Conservation (phyloP, 2,113 vertebrate genomes). For the Mesocricetus auratus region DNA sequence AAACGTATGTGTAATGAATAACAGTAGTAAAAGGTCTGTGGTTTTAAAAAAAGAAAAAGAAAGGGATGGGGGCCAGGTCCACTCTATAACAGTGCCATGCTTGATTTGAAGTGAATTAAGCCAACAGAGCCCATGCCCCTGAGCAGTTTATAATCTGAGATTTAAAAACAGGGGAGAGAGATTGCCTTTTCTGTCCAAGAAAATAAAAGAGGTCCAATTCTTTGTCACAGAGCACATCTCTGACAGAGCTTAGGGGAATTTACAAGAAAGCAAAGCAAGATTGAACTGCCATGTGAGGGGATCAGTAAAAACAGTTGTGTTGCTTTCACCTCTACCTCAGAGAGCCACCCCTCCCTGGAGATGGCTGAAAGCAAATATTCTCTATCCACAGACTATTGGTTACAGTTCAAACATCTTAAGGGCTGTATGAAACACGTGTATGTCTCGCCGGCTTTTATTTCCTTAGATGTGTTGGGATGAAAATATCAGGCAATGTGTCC, state of each 20-base stretch:
- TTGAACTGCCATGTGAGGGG: neutral
- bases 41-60: neutral
- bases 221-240: neutral
- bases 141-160: slow-evolving; percentile 37
- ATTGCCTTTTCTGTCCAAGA: neutral
- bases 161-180: neutral
- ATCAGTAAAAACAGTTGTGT: neutral
- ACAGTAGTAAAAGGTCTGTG: neutral
- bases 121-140: neutral
- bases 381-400: too few species aligned
- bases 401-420: neutral
- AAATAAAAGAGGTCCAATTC: slow-evolving; percentile 42
- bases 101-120: slow-evolving; percentile 19
- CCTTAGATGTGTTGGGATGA: neutral
- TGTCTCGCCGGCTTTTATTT: neutral
- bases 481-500: neutral
- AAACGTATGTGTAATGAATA: fast-evolving
- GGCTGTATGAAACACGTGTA: neutral
- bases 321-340: neutral
- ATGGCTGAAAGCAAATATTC: neutral
- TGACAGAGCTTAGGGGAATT: slow-evolving; percentile 32
- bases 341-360: neutral
- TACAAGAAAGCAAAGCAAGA: slow-evolving; percentile 28
- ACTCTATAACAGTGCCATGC: neutral
- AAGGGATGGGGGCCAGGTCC: neutral